Evolutionary conservation across 2,797 vertebrate genomes (phyloP).

Genomic region (Labroides dimidiatus): DNA sequence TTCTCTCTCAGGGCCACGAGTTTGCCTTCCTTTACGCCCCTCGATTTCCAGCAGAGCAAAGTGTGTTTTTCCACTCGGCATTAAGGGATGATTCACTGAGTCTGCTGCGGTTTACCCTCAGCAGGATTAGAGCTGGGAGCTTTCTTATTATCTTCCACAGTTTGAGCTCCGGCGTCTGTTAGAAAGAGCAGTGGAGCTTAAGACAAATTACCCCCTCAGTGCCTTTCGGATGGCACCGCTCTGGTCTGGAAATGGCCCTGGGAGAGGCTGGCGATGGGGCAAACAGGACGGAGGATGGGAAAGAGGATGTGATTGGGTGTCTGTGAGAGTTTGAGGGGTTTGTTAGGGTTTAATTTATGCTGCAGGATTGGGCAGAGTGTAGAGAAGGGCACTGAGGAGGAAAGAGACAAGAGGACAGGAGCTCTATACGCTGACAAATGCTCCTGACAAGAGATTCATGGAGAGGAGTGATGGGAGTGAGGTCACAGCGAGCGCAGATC

Average conservation of each 20-base stretch:
- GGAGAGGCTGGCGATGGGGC: conserved; percentile 35
- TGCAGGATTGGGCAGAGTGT: conserved; percentile 9
- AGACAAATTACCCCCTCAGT: conserved; percentile 71
- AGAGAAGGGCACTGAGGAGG: conserved; percentile 38
- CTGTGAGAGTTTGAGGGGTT: conserved; percentile 7
- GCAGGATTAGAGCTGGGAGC: conserved; percentile 73
- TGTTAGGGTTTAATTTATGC: conserved; percentile 55
- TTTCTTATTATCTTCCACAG: conserved; percentile 67
- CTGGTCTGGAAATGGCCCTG: conserved; percentile 36
- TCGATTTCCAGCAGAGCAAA: conserved; percentile 56
- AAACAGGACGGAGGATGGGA: conserved; percentile 8
- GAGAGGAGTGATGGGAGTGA: conserved; percentile 31
- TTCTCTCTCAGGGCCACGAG: conserved; percentile 32
- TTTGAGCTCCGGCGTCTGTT: conserved; percentile 64
- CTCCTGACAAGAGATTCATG: conserved; percentile 46
- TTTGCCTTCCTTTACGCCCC: conserved; percentile 41
- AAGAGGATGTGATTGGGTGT: background rate
- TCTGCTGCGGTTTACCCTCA: conserved; percentile 56
- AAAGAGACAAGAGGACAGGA: conserved; percentile 6
- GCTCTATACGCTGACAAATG: conserved; percentile 25
- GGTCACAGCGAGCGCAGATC: conserved; percentile 10
- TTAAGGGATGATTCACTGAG: conserved; percentile 72
- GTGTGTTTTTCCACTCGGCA: conserved; percentile 65
- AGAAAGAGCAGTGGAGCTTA: conserved; percentile 67
- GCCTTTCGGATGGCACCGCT: conserved; percentile 48